phyloP scores from a whole-genome alignment of 2,113 vertebrate genomes.

The Grus americana region DNA sequence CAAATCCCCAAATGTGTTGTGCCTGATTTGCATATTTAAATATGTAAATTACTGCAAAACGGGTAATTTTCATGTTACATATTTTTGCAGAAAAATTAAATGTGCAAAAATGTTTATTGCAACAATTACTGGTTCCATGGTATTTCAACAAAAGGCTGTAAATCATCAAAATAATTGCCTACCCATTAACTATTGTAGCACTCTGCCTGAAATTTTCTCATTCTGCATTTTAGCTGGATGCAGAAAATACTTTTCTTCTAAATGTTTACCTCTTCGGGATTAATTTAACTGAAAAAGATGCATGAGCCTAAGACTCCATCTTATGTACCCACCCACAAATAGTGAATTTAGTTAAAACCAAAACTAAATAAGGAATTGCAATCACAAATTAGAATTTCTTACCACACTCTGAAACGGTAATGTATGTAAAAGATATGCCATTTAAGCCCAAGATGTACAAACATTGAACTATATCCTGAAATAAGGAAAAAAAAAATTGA shows the following conservation, averaged over 20 bases:
- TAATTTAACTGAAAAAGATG: neutral
- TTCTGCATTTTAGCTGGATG: conserved; percentile 33
- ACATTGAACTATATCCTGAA: neutral
- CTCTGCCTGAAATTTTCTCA: conserved; percentile 36
- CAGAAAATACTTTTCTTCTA: neutral
- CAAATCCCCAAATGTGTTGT: conserved; percentile 25
- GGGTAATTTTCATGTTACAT: conserved; percentile 58
- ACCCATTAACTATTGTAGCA: conserved; percentile 55
- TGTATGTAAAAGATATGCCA: neutral
- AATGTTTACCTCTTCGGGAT: neutral
- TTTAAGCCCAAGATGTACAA: neutral
- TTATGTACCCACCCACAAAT: neutral
- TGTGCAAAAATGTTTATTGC: conserved; percentile 50
- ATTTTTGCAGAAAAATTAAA: conserved; percentile 52
- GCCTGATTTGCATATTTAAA: neutral
- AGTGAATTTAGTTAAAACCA: neutral
- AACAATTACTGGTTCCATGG: conserved; percentile 44
- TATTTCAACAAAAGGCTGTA: conserved; percentile 39
- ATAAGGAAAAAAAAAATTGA: neutral
- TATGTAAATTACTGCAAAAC: conserved; percentile 20
- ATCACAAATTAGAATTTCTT: neutral
- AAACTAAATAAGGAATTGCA: neutral
- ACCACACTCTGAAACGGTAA: neutral
- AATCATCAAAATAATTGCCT: conserved; percentile 62
- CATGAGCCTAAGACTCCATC: neutral